Evolutionary conservation across 92 coral and sea anemone genomes (phyloP).

Genomic region (Meandrina meandrites): DNA sequence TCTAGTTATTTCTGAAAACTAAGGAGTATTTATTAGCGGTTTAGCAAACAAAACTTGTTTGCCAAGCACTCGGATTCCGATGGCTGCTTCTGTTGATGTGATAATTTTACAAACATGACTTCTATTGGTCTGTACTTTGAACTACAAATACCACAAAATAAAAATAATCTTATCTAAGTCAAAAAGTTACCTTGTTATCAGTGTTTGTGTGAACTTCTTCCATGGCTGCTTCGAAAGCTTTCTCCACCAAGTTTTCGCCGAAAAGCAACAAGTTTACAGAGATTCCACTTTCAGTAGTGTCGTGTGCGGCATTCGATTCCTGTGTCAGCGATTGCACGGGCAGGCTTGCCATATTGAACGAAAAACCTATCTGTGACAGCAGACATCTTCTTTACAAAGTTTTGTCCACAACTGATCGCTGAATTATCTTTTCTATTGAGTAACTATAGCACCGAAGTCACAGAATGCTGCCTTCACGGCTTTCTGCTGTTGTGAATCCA

Average conservation of each 20-base stretch:
- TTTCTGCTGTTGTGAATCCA: constrained; percentile 17
- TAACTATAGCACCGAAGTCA: constrained; percentile 22
- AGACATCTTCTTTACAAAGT: constrained; percentile 14
- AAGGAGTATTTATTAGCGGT: not conserved
- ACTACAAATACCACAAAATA: constrained; percentile 21
- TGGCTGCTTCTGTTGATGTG: constrained; percentile 15
- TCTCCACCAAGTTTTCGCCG: constrained; percentile 25
- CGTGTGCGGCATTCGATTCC: not conserved
- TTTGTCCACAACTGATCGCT: not conserved
- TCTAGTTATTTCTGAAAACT: not conserved
- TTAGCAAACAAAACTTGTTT: constrained; percentile 25
- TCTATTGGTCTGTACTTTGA: not conserved
- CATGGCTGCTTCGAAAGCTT: constrained; percentile 37
- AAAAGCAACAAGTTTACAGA: constrained; percentile 8
- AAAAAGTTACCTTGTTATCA: constrained; percentile 27
- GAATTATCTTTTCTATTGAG: constrained; percentile 4
- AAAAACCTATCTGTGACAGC: not conserved
- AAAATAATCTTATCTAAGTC: not conserved
- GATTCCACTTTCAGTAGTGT: constrained; percentile 22
- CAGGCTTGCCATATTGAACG: constrained; percentile 12
- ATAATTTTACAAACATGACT: constrained; percentile 17
- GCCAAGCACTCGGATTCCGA: constrained; percentile 22
- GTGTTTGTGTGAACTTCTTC: not conserved
- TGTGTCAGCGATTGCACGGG: not conserved
- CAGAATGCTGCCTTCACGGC: constrained; percentile 7